Percentiles rank a stretch among this genome's conserved stretches.
These are phyloP conservation scores for Conomelus anceps DNA, from an alignment of 2,888 invertebrate genomes.

Conservation along the genomic window DNA sequence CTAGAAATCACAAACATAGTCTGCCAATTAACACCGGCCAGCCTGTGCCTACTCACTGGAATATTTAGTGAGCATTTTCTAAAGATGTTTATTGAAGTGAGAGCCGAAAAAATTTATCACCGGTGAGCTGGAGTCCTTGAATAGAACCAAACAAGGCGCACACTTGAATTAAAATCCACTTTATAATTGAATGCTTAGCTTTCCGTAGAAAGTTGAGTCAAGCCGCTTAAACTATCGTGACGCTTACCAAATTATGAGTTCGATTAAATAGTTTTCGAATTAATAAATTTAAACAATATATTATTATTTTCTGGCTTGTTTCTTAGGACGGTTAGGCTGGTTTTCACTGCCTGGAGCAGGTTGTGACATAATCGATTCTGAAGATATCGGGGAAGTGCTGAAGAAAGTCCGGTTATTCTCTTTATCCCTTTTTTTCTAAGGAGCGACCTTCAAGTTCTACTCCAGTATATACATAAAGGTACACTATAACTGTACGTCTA, in stretches of 20 bases:
- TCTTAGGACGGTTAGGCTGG: background rate
- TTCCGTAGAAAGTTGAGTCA: background rate
- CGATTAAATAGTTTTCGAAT: background rate
- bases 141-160: background rate
- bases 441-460: background rate
- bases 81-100: background rate
- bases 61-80: background rate
- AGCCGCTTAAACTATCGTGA: background rate
- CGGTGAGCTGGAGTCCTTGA: background rate
- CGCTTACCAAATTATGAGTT: background rate
- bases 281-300: background rate
- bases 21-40: background rate
- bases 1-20: background rate
- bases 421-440: background rate
- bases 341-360: background rate
- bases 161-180: background rate
- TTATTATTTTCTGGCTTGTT: background rate
- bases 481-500: background rate
- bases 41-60: too few species aligned
- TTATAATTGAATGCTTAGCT: background rate
- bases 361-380: background rate
- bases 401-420: background rate
- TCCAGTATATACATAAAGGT: background rate
- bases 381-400: background rate
- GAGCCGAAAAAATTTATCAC: background rate